Evolutionary conservation across 1,140 invertebrate genomes (phyloP).

Genomic region (Anadara kagoshimensis): DNA sequence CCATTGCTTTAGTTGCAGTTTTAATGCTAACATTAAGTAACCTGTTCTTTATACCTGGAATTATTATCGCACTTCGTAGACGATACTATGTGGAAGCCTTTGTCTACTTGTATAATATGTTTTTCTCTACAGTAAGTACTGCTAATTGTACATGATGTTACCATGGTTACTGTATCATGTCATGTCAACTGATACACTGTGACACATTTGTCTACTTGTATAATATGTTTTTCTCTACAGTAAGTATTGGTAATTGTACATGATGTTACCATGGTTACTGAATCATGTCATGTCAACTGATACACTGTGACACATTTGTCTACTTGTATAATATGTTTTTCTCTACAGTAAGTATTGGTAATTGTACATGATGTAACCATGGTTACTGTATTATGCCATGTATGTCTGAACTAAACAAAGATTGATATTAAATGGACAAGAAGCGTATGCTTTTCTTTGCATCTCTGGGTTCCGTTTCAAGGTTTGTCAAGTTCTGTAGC

Average conservation of each 20-base stretch:
- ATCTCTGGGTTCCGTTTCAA: too few relatives aligned
- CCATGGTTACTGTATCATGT: too few relatives aligned
- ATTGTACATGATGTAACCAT: too few relatives aligned
- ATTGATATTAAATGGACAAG: too few relatives aligned
- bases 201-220: constrained; percentile 89
- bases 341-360: constrained; percentile 79
- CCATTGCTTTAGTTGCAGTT: constrained; percentile 81
- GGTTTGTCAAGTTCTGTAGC: too few relatives aligned
- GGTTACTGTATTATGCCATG: too few relatives aligned
- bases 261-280: too few relatives aligned
- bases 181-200: too few relatives aligned
- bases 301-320: too few relatives aligned
- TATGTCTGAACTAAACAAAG: too few relatives aligned
- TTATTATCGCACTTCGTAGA: constrained; percentile 84
- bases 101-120: constrained; percentile 89
- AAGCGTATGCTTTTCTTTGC: too few relatives aligned
- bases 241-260: constrained; percentile 56
- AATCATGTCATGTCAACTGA: too few relatives aligned
- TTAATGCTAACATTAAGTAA: constrained; percentile 90
- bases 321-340: constrained; percentile 91
- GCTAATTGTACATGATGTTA: not conserved
- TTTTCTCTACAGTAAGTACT: constrained; percentile 84
- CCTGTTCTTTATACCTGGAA: constrained; percentile 86
- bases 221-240: constrained; percentile 90
- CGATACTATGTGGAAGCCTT: constrained; percentile 87